Base-by-base conservation (phyloP, 2,888 invertebrate species). In the Sisyra nigra region DNA sequence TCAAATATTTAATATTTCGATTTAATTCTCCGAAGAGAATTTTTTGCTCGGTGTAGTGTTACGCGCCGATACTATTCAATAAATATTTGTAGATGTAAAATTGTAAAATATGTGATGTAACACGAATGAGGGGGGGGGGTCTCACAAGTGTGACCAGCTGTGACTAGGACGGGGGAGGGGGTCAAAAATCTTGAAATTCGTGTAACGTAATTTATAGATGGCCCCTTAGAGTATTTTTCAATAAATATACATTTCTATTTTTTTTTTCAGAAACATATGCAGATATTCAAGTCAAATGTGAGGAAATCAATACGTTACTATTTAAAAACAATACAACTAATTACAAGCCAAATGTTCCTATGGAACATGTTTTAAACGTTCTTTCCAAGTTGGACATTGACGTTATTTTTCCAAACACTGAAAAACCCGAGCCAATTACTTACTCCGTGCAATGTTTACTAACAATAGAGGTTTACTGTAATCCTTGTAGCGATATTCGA, bases 401-500 rank as follows among this genome's bases (percentile, higher is more conserved):
- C 52, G 72, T 68, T 54, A 65, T 75, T 48, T 67, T 71, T 1
- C 67, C 70, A 10, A 58, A 69, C 31, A 68, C 69, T 49, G 69
- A 61, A 38, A 68, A 66, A 52, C 66, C 69, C 38, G 75, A 82
- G 54, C 68, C 77, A 1, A 75, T 83, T 7, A 77, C 80, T 0
- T 76, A 79, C 55, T 77, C 81, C 53, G 62, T 86, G 39, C 87
- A 88, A 59, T 82, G 86, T 3, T 65, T 92, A 54, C 66, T 93
- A 46, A 81, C 88, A 18, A 76, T 92, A 32, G 84, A 89, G 63
- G 80, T 92, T 30, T 67, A 89, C 34, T 66, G 85, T 0, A 85
- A 88, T 61, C 89, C 92, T 1, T 83, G 86, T 52, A 81, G 80
- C 43, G 84, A 91, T 51, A 78, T 88, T 18, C 73, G 80, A 40